Percentiles rank a stretch among this genome's conserved stretches.
Conservation (phyloP, 2,797 vertebrate species). For the Pelodytes ibericus region DNA sequence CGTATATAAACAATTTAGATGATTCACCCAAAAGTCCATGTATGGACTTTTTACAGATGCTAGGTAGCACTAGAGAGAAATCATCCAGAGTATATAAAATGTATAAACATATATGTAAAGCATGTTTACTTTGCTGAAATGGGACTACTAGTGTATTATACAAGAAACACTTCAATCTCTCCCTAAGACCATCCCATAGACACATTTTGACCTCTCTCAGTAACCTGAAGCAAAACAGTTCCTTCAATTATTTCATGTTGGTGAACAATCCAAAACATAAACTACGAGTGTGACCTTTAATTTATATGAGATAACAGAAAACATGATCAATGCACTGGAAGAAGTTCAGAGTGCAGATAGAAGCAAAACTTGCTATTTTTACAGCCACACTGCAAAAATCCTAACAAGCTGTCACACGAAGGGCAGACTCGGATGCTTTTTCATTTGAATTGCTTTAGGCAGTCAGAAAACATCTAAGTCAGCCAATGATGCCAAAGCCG, state of each 20-base stretch:
- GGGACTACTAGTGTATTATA: constrained; percentile 35
- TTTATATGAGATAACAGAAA: constrained; percentile 57
- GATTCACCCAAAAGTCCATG: too few relatives aligned
- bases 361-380: constrained; percentile 46
- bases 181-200: constrained; percentile 34
- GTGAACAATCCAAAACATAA: constrained; percentile 59
- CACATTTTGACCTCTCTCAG: constrained; percentile 45
- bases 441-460: constrained; percentile 48
- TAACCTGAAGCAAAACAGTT: constrained; percentile 36
- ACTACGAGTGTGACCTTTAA: constrained; percentile 57
- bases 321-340: constrained; percentile 53
- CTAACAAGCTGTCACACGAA: constrained; percentile 57
- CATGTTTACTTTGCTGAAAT: too few relatives aligned
- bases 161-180: constrained; percentile 47
- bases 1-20: too few relatives aligned
- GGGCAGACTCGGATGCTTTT: constrained; percentile 49
- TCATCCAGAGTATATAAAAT: too few relatives aligned
- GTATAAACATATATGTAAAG: too few relatives aligned
- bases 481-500: constrained; percentile 26
- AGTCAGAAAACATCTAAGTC: constrained; percentile 57
- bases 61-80: too few relatives aligned
- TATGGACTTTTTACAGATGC: too few relatives aligned
- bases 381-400: constrained; percentile 54
- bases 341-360: constrained; percentile 42
- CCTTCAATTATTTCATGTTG: constrained; percentile 57